These are phyloP conservation scores for Thryonomys swinderianus DNA, from an alignment of 2,113 vertebrate genomes.

Conservation along the genomic window DNA sequence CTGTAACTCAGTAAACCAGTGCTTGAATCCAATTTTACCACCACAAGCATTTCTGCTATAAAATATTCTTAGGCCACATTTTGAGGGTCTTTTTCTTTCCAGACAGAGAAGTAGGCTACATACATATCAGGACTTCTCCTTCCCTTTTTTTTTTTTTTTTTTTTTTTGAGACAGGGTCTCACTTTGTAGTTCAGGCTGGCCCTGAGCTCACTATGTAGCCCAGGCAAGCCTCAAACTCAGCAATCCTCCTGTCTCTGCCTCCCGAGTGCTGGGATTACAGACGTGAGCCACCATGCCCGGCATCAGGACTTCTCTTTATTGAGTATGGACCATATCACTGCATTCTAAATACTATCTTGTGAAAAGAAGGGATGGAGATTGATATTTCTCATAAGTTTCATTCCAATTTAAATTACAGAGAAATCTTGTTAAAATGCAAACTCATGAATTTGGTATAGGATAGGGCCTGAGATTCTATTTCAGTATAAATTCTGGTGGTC, in stretches of 20 bases:
- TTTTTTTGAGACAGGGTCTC: no score
- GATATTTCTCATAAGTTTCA: neutral
- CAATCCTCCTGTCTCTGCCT: no score
- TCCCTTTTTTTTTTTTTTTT: no score
- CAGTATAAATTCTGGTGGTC: neutral
- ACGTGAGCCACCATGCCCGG: no score
- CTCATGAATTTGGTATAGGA: neutral
- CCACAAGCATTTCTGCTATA: neutral
- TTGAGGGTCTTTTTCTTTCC: neutral
- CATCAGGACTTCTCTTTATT: neutral
- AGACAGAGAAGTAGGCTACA: neutral
- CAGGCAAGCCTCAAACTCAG: no score
- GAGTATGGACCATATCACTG: neutral
- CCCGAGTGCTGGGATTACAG: no score
- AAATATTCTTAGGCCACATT: neutral
- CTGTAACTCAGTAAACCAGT: neutral
- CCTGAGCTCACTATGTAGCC: no score
- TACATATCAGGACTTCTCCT: neutral
- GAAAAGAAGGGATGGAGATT: neutral
- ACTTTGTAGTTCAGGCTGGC: no score
- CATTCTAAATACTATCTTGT: neutral
- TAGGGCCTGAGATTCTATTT: neutral
- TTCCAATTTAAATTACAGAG: neutral
- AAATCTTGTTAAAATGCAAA: neutral
- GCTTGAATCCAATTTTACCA: neutral